Evolutionary conservation across 2,113 vertebrate species (phyloP).

Genomic region (Sylvicapra grimmia): DNA sequence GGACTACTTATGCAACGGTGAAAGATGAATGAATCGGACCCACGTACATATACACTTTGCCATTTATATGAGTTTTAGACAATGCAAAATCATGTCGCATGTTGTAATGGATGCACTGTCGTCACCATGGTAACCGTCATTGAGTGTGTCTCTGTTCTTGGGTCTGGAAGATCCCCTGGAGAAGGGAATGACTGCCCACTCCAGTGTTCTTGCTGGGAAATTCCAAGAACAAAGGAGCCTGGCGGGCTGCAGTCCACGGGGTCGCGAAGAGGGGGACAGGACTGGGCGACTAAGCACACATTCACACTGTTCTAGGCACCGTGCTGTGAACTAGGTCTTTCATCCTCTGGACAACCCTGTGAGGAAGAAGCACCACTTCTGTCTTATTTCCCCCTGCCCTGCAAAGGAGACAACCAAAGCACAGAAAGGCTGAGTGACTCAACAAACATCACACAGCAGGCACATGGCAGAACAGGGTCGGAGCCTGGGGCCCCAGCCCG

Average conservation of each 20-base stretch:
- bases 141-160: neutral
- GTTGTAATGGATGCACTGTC: fast-evolving
- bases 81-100: fast-evolving
- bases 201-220: neutral
- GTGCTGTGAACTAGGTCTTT: neutral
- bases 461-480: fast-evolving
- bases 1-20: neutral
- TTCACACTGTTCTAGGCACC: neutral
- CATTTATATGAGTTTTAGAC: neutral
- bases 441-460: neutral
- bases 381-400: neutral
- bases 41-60: fast-evolving
- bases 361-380: neutral
- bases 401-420: fast-evolving
- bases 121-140: neutral
- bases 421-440: neutral
- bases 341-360: neutral
- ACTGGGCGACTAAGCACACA: fast-evolving
- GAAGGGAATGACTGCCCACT: neutral
- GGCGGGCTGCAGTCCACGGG: neutral
- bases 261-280: neutral
- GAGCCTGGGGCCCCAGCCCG: too few relatives aligned
- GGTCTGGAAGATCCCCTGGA: neutral
- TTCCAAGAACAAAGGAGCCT: neutral
- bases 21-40: neutral